Base-by-base conservation (phyloP, 2,888 invertebrate species). In the Lottia scabra region DNA sequence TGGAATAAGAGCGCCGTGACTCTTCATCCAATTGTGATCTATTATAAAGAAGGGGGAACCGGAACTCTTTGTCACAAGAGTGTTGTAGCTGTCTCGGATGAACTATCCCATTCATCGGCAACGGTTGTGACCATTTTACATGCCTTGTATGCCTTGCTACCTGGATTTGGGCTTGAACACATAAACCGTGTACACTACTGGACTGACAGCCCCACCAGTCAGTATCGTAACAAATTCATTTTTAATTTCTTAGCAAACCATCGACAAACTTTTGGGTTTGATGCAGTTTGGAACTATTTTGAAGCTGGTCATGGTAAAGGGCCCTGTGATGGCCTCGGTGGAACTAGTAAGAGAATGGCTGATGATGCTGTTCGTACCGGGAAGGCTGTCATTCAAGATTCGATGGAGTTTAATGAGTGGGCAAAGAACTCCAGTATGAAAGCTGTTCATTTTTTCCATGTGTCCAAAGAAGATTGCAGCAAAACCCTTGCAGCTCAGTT, bases 151-250 rank as follows among this genome's bases (percentile, higher is more conserved):
- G n/a, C n/a, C n/a, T 30, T 30, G 30, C 2, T 30, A 30, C 5
- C 30, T 30, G 30, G 5, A 30, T 30, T 5, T 30, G 5, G 5
- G 30, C 48, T 19, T 48, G 48, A n/a, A 30, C 5, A 5, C n/a
- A 19, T 68, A 16, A 19, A 56, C 19, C 23, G 16, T 16, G 48
- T 79, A 13, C 72, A 77, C 62, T 78, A 76, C 71, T 73, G 75
- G 77, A 77, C 77, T 30, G 78, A 80, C 48, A 69, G 74, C 15
- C 77, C 78, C n/a, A 73, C 75, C 27, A 70, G 71, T 13, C 78
- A 78, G 23, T 79, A 78, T 64, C 15, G 68, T 8, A 80, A 79
- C 62, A 75, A 78, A 63, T 62, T 64, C 3, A 69, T 75, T 1
- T 79, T 78, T 66, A 44, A 69, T 23, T n/a, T 72, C 12, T 48